These are phyloP conservation scores for Motacilla tschutschensis DNA, from an alignment of 2,113 vertebrate genomes.

Conservation along the genomic window DNA sequence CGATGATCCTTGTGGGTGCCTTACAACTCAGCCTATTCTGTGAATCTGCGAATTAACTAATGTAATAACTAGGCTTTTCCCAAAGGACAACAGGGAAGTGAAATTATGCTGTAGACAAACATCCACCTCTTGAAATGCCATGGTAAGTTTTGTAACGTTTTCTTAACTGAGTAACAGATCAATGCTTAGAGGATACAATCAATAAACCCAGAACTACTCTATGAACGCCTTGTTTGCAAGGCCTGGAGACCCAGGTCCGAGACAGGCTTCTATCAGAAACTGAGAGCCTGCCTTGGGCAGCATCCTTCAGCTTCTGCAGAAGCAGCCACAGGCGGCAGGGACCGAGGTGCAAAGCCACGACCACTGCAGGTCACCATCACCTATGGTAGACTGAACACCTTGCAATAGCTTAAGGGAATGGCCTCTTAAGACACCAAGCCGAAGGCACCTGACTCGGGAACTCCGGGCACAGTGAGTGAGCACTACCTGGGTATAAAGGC, in stretches of 20 bases:
- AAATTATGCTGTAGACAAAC: rapidly evolving
- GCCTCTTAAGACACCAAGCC: background rate
- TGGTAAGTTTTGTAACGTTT: rapidly evolving
- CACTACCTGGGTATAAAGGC: rapidly evolving
- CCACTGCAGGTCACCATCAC: rapidly evolving
- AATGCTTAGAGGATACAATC: rapidly evolving
- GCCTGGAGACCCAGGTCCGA: background rate
- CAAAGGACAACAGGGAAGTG: background rate
- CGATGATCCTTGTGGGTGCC: background rate
- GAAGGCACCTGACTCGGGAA: background rate
- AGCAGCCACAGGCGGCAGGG: rapidly evolving
- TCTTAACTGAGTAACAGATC: background rate
- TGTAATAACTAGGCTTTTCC: background rate
- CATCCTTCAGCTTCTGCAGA: rapidly evolving
- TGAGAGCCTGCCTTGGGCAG: rapidly evolving
- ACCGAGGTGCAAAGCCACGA: rapidly evolving
- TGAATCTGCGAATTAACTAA: background rate
- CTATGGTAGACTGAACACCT: too few relatives aligned
- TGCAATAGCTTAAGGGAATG: rapidly evolving
- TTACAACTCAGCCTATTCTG: background rate
- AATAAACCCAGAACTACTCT: background rate
- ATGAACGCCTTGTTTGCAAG: rapidly evolving
- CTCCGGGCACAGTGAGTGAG: rapidly evolving
- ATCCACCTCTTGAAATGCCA: background rate
- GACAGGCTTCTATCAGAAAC: background rate